Conservation (phyloP, 2,797 vertebrate genomes). For the Sparidentex hasta region DNA sequence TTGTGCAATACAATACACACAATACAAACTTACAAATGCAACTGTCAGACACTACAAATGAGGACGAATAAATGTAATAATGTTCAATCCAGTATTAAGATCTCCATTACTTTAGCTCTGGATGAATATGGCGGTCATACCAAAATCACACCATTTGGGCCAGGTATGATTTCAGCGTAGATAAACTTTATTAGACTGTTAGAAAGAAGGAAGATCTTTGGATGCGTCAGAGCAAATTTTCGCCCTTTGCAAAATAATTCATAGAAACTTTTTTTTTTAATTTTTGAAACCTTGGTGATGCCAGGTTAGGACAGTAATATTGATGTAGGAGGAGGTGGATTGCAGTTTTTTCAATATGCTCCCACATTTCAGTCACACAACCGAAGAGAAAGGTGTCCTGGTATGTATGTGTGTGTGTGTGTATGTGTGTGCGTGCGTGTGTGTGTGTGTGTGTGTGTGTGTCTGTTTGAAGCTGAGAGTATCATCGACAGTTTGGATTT, state of each 20-base stretch:
- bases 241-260: neutral
- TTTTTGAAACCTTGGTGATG: neutral
- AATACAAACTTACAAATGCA: too few relatives aligned
- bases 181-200: neutral
- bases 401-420: neutral
- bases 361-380: slow-evolving; percentile 29
- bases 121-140: neutral
- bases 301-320: neutral
- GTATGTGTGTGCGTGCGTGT: neutral
- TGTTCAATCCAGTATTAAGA: neutral
- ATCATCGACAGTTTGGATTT: slow-evolving; percentile 43
- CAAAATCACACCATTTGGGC: neutral
- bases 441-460: neutral
- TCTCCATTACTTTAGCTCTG: neutral
- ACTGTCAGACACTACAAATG: too few relatives aligned
- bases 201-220: neutral
- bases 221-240: neutral
- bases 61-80: too few relatives aligned
- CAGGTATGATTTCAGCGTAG: neutral
- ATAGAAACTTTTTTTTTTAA: neutral
- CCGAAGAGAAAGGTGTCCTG: neutral
- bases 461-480: neutral
- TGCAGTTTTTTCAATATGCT: slow-evolving; percentile 23
- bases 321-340: neutral
- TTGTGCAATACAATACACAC: too few relatives aligned